A percentile compares a stretch with the other conserved stretches of the same genome.
Evolutionary conservation across 1,140 invertebrate genomes (phyloP).

Genomic region (Drosophila pseudoobscura): DNA sequence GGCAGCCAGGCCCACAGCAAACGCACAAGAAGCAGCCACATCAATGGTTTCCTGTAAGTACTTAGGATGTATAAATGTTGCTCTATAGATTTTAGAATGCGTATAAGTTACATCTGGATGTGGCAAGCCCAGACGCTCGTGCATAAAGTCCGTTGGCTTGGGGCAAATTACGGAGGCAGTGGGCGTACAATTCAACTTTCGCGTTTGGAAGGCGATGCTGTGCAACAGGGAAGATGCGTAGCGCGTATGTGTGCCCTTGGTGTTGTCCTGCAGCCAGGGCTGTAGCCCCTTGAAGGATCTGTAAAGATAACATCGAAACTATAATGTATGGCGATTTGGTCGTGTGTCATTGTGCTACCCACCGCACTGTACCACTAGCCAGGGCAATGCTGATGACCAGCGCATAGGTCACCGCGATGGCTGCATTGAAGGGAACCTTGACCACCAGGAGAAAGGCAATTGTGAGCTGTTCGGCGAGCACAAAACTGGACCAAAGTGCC

Average conservation of each 20-base stretch:
- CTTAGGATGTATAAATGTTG: conserved; percentile 12
- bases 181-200: conserved; percentile 73
- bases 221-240: conserved; percentile 90
- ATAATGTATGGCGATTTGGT: conserved; percentile 35
- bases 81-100: conserved; percentile 17
- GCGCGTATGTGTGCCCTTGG: conserved; percentile 89
- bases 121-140: conserved; percentile 80
- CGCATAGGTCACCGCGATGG: conserved; percentile 90
- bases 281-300: conserved; percentile 89
- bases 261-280: conserved; percentile 91
- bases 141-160: conserved; percentile 76
- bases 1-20: conserved; percentile 90
- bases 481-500: conserved; percentile 91
- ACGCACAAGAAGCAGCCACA: conserved; percentile 92
- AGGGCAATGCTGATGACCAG: conserved; percentile 89
- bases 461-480: conserved; percentile 93
- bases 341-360: conserved; percentile 50
- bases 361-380: conserved; percentile 92
- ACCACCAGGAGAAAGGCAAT: conserved; percentile 92
- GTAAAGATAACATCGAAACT: conserved; percentile 11
- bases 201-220: conserved; percentile 86
- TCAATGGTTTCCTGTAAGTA: conserved; percentile 83
- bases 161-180: conserved; percentile 80
- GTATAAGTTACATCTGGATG: conserved; percentile 82
- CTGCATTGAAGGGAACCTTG: conserved; percentile 89